Percentiles rank a stretch among this genome's conserved stretches.
These are phyloP conservation scores for Odocoileus hemionus DNA, from an alignment of 2,113 vertebrate genomes.

Conservation along the genomic window DNA sequence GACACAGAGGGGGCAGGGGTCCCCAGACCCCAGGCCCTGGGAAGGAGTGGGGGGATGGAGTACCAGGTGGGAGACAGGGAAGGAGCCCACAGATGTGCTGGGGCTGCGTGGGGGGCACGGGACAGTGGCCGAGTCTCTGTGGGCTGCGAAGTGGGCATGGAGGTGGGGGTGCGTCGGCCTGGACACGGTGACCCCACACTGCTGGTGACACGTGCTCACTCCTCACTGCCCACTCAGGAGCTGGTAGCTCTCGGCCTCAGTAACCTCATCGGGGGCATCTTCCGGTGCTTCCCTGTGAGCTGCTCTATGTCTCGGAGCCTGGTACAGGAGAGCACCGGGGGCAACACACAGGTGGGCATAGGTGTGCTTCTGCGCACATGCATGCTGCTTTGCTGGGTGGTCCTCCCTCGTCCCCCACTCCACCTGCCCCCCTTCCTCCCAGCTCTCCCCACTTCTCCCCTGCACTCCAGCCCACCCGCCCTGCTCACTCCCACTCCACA, in stretches of 20 bases:
- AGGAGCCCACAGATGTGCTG: not conserved
- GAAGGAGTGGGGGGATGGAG: too few species aligned
- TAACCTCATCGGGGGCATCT: slow-evolving; percentile 90
- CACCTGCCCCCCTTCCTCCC: rapidly evolving
- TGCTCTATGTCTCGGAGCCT: slow-evolving; percentile 95
- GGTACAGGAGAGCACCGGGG: slow-evolving; percentile 92
- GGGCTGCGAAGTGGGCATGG: too few species aligned
- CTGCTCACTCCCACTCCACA: slow-evolving; percentile 47
- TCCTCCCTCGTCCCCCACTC: not conserved
- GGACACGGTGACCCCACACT: not conserved
- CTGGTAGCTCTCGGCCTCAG: slow-evolving; percentile 91
- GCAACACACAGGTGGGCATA: slow-evolving; percentile 90
- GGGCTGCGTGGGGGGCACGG: rapidly evolving
- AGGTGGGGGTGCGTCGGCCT: not conserved
- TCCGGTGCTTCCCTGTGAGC: slow-evolving; percentile 93
- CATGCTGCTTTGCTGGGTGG: not conserved
- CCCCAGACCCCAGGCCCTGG: not conserved
- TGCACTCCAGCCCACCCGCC: too few species aligned
- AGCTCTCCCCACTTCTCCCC: too few species aligned
- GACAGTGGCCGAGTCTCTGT: not conserved
- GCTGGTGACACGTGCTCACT: not conserved
- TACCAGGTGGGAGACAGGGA: not conserved
- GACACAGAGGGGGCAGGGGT: rapidly evolving
- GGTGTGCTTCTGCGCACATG: rapidly evolving
- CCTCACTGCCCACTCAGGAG: slow-evolving; percentile 76